phyloP scores from a whole-genome alignment of 2,888 invertebrate species.

The Lathronympha strigana region DNA sequence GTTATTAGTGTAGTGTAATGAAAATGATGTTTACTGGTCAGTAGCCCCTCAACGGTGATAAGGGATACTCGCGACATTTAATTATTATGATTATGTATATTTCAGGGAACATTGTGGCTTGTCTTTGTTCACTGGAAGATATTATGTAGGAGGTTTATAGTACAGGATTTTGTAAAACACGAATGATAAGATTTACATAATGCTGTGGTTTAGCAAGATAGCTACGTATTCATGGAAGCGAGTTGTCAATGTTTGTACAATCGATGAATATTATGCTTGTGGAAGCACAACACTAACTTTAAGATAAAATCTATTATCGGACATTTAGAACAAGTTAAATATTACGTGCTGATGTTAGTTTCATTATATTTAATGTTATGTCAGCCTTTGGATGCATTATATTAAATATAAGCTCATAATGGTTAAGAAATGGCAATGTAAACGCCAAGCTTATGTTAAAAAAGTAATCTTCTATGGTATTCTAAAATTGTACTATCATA shows the following conservation, averaged over 20 bases:
- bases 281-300: neutral
- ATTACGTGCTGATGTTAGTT: too few species aligned
- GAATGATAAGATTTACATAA: slow-evolving; percentile 37
- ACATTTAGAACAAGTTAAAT: neutral
- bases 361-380: too few species aligned
- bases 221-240: slow-evolving; percentile 2
- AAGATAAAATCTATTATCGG: neutral
- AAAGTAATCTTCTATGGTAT: too few species aligned
- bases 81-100: slow-evolving; percentile 75
- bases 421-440: too few species aligned
- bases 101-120: slow-evolving; percentile 63
- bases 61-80: slow-evolving; percentile 68
- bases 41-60: slow-evolving; percentile 70
- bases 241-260: slow-evolving; percentile 18
- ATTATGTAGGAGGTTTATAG: slow-evolving; percentile 37
- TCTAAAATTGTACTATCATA: too few species aligned
- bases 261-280: neutral
- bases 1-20: slow-evolving; percentile 43
- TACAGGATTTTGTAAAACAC: slow-evolving; percentile 34
- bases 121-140: slow-evolving; percentile 50
- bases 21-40: slow-evolving; percentile 58
- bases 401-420: too few species aligned
- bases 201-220: slow-evolving; percentile 14
- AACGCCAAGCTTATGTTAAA: too few species aligned
- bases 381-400: too few species aligned